Base-by-base conservation (phyloP, 2,113 vertebrate species). In the Tachysurus vachellii region DNA sequence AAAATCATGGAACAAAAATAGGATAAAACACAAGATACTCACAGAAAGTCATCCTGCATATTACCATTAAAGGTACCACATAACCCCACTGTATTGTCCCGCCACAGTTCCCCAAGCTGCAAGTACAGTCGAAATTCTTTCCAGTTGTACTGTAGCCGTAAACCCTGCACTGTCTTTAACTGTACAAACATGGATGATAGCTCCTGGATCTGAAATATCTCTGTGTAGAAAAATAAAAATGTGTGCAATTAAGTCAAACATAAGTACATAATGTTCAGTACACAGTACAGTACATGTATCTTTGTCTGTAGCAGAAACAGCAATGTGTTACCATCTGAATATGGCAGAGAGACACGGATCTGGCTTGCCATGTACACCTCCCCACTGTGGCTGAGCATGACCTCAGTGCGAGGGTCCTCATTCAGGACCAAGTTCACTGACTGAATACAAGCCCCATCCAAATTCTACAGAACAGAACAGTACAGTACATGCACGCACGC, bases 61-160 rank as follows among this genome's bases (percentile, higher is more conserved):
- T 99, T 99, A 89, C 97, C 98, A 54, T 99, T 99, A 94, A 99
- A 99, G 88, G 98, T 99, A 88, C 98, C 98, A 36, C 98, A 99
- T 75, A 99, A 96, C 23, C 98, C 98, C 86, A 96, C 93, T 0
- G 97, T 99, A 90, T 98, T 93, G 0, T 97, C 97, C 90, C 95
- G 96, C 98, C 98, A 99, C 26, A 89, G 92, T 82, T 92, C 95
- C 57, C 96, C 96, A 54, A 95, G 94, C 90, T 96, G 96, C 77
- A 99, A 91, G 90, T 99, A 99, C 4, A 99, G 96, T 26, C 97
- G 95, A 66, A 98, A 95, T n/a, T 98, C 97, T 75, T 91, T 93
- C 89, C 95, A 95, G 94, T 96, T 96, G 26, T 98, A 99, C 75
- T 97, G 95, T 86, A 99, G 93, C n/a, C 88, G 93, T 57, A 99